Evolutionary conservation across 2,797 vertebrate genomes (phyloP).

Genomic region (Adelosebastes latens): DNA sequence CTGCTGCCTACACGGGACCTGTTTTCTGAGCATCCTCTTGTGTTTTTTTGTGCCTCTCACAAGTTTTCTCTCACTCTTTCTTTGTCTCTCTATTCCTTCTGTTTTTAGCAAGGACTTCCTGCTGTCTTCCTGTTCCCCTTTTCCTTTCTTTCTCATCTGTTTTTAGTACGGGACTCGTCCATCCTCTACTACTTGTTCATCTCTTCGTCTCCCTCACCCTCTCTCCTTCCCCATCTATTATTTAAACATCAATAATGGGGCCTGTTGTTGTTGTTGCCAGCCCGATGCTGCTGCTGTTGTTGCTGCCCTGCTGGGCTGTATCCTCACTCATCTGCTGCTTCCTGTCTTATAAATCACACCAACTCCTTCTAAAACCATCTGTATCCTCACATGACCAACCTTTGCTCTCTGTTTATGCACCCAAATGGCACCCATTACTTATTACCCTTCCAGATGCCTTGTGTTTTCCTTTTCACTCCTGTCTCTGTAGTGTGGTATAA

Average conservation of each 20-base stretch:
- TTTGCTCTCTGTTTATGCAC: conserved; percentile 26
- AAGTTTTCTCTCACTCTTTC: not conserved
- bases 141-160: conserved; percentile 28
- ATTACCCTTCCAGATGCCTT: conserved; percentile 1
- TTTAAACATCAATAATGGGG: conserved; percentile 75
- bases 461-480: not conserved
- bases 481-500: not conserved
- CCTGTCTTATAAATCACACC: conserved; percentile 61
- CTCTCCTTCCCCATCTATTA: conserved; percentile 74
- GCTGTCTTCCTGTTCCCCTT: not conserved
- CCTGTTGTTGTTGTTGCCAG: conserved; percentile 63
- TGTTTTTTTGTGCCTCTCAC: not conserved
- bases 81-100: not conserved
- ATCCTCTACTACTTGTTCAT: conserved; percentile 18
- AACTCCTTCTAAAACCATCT: conserved; percentile 40
- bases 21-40: not conserved
- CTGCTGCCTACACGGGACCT: conserved; percentile 26
- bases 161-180: conserved; percentile 12
- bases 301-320: conserved; percentile 43
- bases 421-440: not conserved
- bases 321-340: conserved; percentile 59
- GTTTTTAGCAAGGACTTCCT: conserved; percentile 8
- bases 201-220: conserved; percentile 12
- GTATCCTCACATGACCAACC: conserved; percentile 31
- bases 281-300: conserved; percentile 50